Conservation (phyloP, 2,888 invertebrate genomes). For the Tetramorium bicarinatum region DNA sequence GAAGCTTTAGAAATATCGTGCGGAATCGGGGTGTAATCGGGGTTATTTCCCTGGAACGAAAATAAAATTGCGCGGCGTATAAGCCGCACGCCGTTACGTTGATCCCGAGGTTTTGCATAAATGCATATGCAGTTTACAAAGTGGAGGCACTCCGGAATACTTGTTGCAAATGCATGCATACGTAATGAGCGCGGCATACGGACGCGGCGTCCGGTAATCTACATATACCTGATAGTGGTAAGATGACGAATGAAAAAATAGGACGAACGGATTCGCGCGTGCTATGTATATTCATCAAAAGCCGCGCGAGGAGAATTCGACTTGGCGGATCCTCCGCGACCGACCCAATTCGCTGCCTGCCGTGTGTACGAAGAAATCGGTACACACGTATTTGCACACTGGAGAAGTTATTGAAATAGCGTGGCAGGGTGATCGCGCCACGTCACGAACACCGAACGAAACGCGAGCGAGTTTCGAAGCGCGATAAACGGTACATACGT, state of each 20-base stretch:
- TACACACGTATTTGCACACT: not conserved
- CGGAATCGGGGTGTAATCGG: not conserved
- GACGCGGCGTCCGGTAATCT: slow-evolving; percentile 5
- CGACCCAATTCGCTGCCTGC: slow-evolving; percentile 21
- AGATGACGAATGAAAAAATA: slow-evolving; percentile 39
- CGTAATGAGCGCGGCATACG: not conserved
- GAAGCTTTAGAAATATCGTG: not conserved
- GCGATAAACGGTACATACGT: not conserved
- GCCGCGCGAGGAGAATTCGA: not conserved
- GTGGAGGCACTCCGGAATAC: slow-evolving; percentile 22
- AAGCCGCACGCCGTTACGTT: slow-evolving; percentile 10
- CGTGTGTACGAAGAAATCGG: not conserved
- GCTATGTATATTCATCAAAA: slow-evolving; percentile 52
- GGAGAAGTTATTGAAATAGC: not conserved
- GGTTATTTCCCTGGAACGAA: not conserved
- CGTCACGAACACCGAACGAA: slow-evolving; percentile 9
- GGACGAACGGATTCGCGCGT: slow-evolving; percentile 32
- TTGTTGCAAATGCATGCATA: slow-evolving; percentile 46
- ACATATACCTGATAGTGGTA: slow-evolving; percentile 35
- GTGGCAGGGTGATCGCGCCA: not conserved
- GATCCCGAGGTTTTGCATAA: slow-evolving; percentile 34
- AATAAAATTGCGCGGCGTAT: not conserved
- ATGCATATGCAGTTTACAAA: slow-evolving; percentile 51
- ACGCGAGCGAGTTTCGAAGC: not conserved
- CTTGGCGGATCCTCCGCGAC: not conserved